Base-by-base conservation (phyloP, 2,797 vertebrate species). In the Acestrorhynchus altus region DNA sequence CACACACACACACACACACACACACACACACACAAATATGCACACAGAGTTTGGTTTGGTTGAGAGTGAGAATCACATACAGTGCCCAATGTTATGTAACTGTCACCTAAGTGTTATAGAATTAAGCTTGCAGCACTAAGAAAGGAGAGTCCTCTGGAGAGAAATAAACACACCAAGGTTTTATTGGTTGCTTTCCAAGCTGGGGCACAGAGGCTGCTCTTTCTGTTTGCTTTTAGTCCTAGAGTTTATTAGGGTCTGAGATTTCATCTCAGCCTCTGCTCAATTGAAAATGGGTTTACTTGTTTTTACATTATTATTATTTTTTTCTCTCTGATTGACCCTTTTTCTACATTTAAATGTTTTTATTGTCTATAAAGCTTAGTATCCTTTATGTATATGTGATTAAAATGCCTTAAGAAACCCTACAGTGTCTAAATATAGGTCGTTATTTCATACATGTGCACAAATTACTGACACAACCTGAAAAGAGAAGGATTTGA, bases 81-180 rank as follows among this genome's bases (percentile, higher is more conserved):
- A 59, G 47, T 8, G 13, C 8, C 2, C n/a, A 57, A 44, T 71
- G 56, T 81, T 80, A 76, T 60, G 31, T 57, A 75, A 81, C 72
- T 76, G 68, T 71, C 75, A 80, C 78, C 64, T 31, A 16, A 56
- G 56, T 39, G 60, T 39, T 49, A 76, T 69, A 75, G 61, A 70
- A 74, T 74, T 80, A 65, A 71, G 52, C 49, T 47, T 47, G 56
- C 68, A 72, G 51, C 47, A 26, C 8, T 51, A 47, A 54, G 22
- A 79, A 66, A 65, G 10, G 8, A 59, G 40, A 74, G 47, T 63
- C 46, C 49, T 13, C 39, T 12, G 56, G 44, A 83, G 15, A n/a
- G 13, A 49, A 39, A 74, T 51, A 69, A 6, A 31, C 60, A 66
- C 0, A 39, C 13, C 10, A 28, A n/a, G 8, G 66, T 66, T 81